Base-by-base conservation (phyloP, 2,797 vertebrate species). In the Coccyzus lansbergi region DNA sequence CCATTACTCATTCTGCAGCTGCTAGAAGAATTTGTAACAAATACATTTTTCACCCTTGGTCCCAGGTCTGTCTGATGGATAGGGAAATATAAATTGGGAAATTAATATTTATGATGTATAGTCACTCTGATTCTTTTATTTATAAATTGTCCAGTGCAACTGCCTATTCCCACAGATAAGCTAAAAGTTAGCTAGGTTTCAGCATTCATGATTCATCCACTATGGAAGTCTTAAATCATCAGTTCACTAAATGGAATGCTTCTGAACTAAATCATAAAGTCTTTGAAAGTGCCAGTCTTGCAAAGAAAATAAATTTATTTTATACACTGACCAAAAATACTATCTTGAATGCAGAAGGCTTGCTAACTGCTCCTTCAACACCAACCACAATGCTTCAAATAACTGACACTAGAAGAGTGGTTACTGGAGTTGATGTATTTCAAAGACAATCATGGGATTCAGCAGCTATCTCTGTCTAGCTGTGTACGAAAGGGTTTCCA, bases 81-180 rank as follows among this genome's bases (percentile, higher is more conserved):
- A 91, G 60, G 84, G 52, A 95, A 96, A 87, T 24, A 68, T 53
- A 89, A 94, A 93, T 60, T 82, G 75, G 60, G 59, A 85, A 92
- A 94, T 94, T 94, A 97, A 97, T 96, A 96, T 95, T 97, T 95
- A 95, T 94, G 88, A 78, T 60, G 34, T 86, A 51, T n/a, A 96
- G 59, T 92, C 18, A 12, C 52, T 93, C 15, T 6, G 64, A 64
- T 33, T 75, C 26, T 69, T 96, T 93, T 96, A 75, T 96, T 96
- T 96, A 91, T 91, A 77, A 55, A 55, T 76, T 60, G 31, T 81
- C 95, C 51, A 33, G 20, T 87, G 48, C 67, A 65, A 70, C 53
- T 95, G 94, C 80, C 89, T 92, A 62, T 90, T 69, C 83, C 44
- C 94, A 89, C 38, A 72, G 25, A 89, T 86, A 96, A 96, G 91